Base-by-base conservation (phyloP, 2,797 vertebrate genomes). In the Lutjanus campechanus region DNA sequence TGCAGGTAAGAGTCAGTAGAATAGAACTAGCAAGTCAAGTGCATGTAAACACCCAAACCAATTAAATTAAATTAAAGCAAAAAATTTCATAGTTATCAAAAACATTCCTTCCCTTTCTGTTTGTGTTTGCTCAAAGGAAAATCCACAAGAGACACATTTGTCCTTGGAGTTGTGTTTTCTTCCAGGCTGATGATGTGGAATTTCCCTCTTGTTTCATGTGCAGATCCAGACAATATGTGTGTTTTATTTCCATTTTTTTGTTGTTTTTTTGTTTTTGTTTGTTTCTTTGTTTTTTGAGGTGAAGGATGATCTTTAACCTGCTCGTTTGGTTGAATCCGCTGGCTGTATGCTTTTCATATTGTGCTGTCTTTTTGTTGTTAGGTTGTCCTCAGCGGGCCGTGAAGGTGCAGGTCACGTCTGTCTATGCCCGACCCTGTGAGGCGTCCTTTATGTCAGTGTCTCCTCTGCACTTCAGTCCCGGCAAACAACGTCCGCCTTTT, bases 1-100 rank as follows among this genome's bases (percentile, higher is more conserved):
- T 90, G 89, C 73, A 90, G 81, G 85, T 84, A 91, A 81, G 84
- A 93, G 89, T 95, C 95, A 95, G 92, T 92, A 95, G 93, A 94
- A 92, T 85, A 81, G 81, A 93, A 93, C 85, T 88, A 94, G 91
- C 91, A 92, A 91, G 89, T 85, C 91, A 90, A 88, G 90, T 88
- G 83, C 85, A 79, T 86, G 87, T 88, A 85, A 94, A 93, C 82
- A 88, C 89, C 82, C 64, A 83, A 93, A 91, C 59, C 79, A 75
- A 89, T 90, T 82, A 87, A 94, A 89, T 92, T 88, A 94, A 94
- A 88, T 92, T 89, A 95, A 94, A 93, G 85, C 88, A 94, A 92
- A 95, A 95, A 88, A 79, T 90, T 87, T 89, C 87, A 84, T 85
- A 89, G 73, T 93, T 91, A 92, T 93, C 88, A 94, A 95, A 93